phyloP scores from a whole-genome alignment of 2,113 vertebrate genomes.

The Scophthalmus maximus region DNA sequence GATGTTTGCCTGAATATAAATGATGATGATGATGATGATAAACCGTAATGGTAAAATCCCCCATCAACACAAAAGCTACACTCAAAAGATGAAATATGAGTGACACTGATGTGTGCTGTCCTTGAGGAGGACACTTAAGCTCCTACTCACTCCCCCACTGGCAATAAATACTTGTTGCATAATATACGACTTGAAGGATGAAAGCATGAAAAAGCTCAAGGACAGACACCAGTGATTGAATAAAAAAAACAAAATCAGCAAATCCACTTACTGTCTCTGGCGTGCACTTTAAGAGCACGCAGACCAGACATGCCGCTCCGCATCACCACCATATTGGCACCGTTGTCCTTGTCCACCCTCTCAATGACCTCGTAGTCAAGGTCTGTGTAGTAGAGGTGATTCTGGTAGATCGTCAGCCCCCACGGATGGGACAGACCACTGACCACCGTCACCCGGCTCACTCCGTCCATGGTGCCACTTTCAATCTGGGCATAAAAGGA shows the following conservation, averaged over 20 bases:
- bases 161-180: slow-evolving; percentile 27
- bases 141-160: background rate
- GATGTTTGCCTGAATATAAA: no score
- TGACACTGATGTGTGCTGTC: background rate
- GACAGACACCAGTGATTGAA: background rate
- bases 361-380: slow-evolving; percentile 82
- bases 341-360: slow-evolving; percentile 78
- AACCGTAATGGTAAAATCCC: background rate
- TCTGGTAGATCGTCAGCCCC: slow-evolving; percentile 76
- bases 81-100: background rate
- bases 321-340: slow-evolving; percentile 80
- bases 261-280: slow-evolving; percentile 77
- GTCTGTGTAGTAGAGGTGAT: slow-evolving; percentile 82
- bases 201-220: slow-evolving; percentile 21
- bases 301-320: slow-evolving; percentile 76
- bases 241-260: background rate
- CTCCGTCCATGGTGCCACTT: slow-evolving; percentile 79
- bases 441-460: slow-evolving; percentile 66
- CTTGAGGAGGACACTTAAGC: slow-evolving; percentile 25
- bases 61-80: background rate
- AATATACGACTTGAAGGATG: slow-evolving; percentile 11
- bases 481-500: slow-evolving; percentile 73
- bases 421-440: slow-evolving; percentile 77
- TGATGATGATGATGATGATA: no score
- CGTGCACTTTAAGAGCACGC: slow-evolving; percentile 76